These are phyloP conservation scores for Polyploca ridens DNA, from an alignment of 2,888 invertebrate genomes.

Conservation along the genomic window DNA sequence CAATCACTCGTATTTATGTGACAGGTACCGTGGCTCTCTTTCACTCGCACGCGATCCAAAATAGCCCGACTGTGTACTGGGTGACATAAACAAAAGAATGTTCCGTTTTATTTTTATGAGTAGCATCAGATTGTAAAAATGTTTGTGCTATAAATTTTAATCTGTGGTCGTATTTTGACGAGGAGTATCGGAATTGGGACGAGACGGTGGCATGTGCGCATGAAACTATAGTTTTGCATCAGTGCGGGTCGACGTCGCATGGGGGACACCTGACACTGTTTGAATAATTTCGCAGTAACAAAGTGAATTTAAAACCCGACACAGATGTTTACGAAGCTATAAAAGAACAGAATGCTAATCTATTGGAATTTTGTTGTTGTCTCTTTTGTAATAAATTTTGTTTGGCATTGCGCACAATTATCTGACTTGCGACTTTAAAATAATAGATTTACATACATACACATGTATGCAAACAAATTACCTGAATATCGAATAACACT, in stretches of 20 bases:
- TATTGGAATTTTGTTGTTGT: conserved; percentile 8
- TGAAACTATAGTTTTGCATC: conserved; percentile 51
- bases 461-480: too few relatives aligned
- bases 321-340: conserved; percentile 66
- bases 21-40: conserved; percentile 69
- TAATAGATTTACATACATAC: too few relatives aligned
- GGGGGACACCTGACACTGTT: conserved; percentile 73
- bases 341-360: conserved; percentile 45
- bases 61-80: conserved; percentile 48
- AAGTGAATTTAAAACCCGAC: conserved; percentile 64
- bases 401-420: neutral
- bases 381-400: neutral
- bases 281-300: conserved; percentile 77
- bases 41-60: conserved; percentile 51
- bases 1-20: conserved; percentile 81
- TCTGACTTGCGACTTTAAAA: too few relatives aligned
- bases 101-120: conserved; percentile 39
- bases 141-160: conserved; percentile 42
- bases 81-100: conserved; percentile 55
- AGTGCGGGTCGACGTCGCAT: conserved; percentile 52
- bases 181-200: conserved; percentile 44
- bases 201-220: conserved; percentile 44
- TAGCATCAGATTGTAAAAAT: conserved; percentile 47
- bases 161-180: conserved; percentile 40
- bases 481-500: too few relatives aligned